Evolutionary conservation across 2,797 vertebrate genomes (phyloP).

Genomic region (Myiothlypis chrysogaster): DNA sequence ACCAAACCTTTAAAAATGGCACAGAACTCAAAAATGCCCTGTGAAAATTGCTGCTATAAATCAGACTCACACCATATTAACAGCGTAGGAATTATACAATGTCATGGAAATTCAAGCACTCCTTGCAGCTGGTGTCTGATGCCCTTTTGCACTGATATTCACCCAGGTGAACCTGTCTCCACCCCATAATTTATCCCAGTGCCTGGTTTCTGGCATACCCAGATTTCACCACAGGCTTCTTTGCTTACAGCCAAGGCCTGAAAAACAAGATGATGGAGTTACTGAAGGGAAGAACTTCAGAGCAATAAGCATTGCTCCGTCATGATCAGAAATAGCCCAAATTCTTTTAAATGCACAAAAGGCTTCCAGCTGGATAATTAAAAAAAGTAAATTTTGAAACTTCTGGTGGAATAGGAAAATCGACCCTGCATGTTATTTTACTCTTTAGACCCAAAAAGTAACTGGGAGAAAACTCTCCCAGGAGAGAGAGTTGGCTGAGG

Average conservation of each 20-base stretch:
- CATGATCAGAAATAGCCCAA: background rate
- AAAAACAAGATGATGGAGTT: background rate
- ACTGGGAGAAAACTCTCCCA: background rate
- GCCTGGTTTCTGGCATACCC: background rate
- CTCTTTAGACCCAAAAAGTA: background rate
- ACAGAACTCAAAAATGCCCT: constrained; percentile 3
- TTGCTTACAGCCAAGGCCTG: background rate
- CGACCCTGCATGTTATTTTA: background rate
- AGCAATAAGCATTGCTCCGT: background rate
- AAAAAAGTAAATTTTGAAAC: background rate
- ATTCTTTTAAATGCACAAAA: background rate
- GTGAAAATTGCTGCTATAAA: constrained; percentile 40
- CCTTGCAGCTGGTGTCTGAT: background rate
- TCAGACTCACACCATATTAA: background rate
- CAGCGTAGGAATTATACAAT: background rate
- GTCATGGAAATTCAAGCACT: background rate
- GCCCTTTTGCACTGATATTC: background rate
- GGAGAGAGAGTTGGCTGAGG: background rate
- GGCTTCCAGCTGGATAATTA: background rate
- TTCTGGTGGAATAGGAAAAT: background rate
- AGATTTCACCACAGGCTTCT: background rate
- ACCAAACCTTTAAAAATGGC: constrained; percentile 38
- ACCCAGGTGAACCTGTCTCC: background rate
- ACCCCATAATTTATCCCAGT: background rate
- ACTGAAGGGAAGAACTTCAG: background rate